Conservation (phyloP, 64 coral and sea anemone species). For the Actinia tenebrosa region DNA sequence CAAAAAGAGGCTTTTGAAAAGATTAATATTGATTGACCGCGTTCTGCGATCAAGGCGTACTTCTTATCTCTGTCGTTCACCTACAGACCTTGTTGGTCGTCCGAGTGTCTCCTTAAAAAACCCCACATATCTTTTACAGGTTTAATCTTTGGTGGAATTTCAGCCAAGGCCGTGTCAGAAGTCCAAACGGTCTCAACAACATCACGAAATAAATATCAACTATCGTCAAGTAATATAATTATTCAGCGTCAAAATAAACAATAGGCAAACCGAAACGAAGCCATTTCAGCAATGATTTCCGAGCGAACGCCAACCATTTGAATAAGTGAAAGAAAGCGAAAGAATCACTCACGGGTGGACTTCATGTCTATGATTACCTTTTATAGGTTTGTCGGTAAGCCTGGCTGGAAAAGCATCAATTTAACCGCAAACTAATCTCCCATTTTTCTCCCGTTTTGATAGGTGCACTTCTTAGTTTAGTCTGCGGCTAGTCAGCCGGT, state of each 20-base stretch:
- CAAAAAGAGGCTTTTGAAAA: not conserved
- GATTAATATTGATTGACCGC: slow-evolving; percentile 16
- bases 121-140: slow-evolving; percentile 11
- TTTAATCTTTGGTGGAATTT: not conserved
- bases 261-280: not conserved
- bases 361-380: slow-evolving; percentile 3
- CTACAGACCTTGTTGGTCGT: slow-evolving; percentile 7
- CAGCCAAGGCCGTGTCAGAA: not conserved
- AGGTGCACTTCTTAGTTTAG: slow-evolving; percentile 42
- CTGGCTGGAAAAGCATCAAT: slow-evolving; percentile 1
- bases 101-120: not conserved
- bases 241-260: not conserved
- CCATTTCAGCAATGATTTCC: slow-evolving; percentile 5
- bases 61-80: slow-evolving; percentile 10
- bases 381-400: not conserved
- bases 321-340: slow-evolving; percentile 29
- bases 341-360: slow-evolving; percentile 31
- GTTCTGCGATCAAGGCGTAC: not conserved
- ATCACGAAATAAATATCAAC: not conserved
- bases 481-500: slow-evolving; percentile 40
- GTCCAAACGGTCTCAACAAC: not conserved
- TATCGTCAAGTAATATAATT: not conserved
- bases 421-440: slow-evolving; percentile 30
- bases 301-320: slow-evolving; percentile 2
- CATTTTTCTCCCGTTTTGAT: slow-evolving; percentile 23